Conservation (phyloP, 2,113 vertebrate genomes). For the Trichomycterus rosablanca region DNA sequence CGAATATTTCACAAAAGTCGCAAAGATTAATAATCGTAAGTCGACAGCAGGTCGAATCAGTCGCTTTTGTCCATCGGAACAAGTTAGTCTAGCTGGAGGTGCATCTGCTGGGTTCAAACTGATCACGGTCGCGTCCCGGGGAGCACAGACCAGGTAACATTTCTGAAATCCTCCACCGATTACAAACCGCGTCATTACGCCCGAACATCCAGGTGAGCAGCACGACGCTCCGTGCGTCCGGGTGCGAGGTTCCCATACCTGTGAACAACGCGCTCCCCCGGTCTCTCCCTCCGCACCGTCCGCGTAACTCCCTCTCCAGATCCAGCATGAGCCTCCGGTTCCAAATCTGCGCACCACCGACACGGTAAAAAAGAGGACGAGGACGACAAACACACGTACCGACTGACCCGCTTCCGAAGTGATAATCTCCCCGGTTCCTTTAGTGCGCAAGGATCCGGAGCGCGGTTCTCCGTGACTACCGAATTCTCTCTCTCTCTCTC, state of each 20-base stretch:
- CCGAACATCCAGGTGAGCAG: background rate
- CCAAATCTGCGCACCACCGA: background rate
- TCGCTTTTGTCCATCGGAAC: no score
- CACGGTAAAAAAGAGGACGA: no score
- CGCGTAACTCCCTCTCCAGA: background rate
- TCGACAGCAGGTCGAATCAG: no score
- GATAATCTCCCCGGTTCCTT: background rate
- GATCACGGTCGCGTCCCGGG: no score
- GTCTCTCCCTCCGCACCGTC: slow-evolving; percentile 4
- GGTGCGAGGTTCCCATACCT: background rate
- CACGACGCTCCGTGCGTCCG: background rate
- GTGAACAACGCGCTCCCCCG: slow-evolving; percentile 4
- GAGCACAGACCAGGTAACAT: no score
- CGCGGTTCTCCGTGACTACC: slow-evolving; percentile 46
- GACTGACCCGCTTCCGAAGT: background rate
- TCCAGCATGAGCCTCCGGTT: slow-evolving; percentile 8
- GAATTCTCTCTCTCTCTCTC: slow-evolving; percentile 1
- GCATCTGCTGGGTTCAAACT: no score
- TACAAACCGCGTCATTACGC: no score
- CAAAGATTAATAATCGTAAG: no score
- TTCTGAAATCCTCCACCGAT: no score
- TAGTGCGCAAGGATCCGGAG: background rate
- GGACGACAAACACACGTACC: background rate
- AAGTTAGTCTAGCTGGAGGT: no score
- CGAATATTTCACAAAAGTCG: no score